Evolutionary conservation across 2,888 invertebrate species (phyloP).

Genomic region (Phalera bucephala): DNA sequence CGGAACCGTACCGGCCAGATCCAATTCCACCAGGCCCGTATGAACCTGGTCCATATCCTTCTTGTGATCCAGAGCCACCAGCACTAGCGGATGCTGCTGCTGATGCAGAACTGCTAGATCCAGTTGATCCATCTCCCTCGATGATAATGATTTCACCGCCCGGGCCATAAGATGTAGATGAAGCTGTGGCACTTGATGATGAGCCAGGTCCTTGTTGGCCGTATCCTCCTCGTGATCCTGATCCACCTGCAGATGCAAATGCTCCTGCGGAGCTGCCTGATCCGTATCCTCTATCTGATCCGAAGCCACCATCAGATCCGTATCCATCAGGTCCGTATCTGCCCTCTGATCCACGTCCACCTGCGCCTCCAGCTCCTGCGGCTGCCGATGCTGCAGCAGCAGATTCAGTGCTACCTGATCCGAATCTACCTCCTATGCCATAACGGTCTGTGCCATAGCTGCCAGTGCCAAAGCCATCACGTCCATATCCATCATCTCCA

Average conservation of each 20-base stretch:
- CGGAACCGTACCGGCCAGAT: neutral
- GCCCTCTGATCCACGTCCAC: slow-evolving; percentile 1
- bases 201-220: too few species aligned
- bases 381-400: slow-evolving; percentile 8
- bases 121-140: too few species aligned
- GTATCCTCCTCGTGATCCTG: neutral
- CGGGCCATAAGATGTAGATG: too few species aligned
- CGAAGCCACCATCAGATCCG: neutral
- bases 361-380: slow-evolving; percentile 4
- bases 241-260: slow-evolving; percentile 1
- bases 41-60: slow-evolving; percentile 1
- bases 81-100: too few species aligned
- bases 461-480: slow-evolving; percentile 3
- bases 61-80: neutral
- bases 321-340: neutral
- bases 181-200: neutral
- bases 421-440: neutral
- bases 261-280: too few species aligned
- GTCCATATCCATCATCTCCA: neutral
- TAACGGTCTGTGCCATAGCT: neutral
- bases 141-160: too few species aligned
- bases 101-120: neutral
- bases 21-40: neutral
- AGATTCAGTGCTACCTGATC: neutral
- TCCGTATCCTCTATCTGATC: too few species aligned